Conservation (phyloP, 2,888 invertebrate species). For the Microchrysa polita region DNA sequence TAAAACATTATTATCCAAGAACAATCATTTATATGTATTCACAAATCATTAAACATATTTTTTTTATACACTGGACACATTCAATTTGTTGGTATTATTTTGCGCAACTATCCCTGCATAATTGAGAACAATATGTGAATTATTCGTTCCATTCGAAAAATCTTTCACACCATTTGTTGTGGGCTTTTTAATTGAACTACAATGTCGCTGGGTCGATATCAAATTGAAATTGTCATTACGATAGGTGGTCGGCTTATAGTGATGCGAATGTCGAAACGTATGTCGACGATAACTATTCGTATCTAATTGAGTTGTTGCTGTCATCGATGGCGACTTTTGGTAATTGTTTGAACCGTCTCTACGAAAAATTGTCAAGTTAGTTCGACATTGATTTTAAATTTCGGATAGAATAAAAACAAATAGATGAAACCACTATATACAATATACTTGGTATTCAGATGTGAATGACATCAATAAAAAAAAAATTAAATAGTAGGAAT, state of each 20-base stretch:
- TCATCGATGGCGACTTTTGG: constrained; percentile 61
- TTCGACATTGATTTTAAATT: neutral
- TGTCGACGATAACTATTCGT: constrained; percentile 56
- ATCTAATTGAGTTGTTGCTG: constrained; percentile 63
- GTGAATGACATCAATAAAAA: no score
- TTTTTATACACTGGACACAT: constrained; percentile 49
- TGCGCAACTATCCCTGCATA: constrained; percentile 38
- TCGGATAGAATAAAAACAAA: no score
- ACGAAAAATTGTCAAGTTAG: constrained; percentile 31
- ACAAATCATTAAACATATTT: no score
- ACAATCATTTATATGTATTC: constrained; percentile 14
- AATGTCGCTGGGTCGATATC: constrained; percentile 37
- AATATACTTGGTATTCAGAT: no score
- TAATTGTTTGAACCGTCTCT: constrained; percentile 61
- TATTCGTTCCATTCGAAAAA: constrained; percentile 41
- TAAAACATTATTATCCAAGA: constrained; percentile 11
- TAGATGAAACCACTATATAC: no score
- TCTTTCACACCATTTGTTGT: constrained; percentile 10
- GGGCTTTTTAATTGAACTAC: constrained; percentile 43
- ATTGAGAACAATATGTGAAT: constrained; percentile 43
- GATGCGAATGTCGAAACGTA: constrained; percentile 50
- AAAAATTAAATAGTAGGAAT: no score
- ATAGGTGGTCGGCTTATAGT: constrained; percentile 45
- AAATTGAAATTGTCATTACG: constrained; percentile 47
- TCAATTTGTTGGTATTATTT: constrained; percentile 38